phyloP scores from a whole-genome alignment of 2,888 invertebrate species.

The Drymonia ruficornis region DNA sequence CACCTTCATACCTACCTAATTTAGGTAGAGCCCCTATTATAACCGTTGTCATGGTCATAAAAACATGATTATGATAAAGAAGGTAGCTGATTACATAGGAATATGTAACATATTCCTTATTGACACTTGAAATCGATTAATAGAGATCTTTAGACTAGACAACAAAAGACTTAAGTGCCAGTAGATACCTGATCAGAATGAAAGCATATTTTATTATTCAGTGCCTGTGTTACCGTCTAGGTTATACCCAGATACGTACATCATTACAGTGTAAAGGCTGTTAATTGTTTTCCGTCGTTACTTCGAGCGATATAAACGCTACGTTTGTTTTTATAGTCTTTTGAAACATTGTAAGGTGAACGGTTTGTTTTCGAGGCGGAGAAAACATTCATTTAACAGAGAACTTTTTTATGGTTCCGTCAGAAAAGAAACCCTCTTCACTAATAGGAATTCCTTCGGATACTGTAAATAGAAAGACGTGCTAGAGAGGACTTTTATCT shows the following conservation, averaged over 20 bases:
- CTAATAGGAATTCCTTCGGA: constrained; percentile 79
- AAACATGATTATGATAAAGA: too few relatives aligned
- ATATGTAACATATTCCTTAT: too few relatives aligned
- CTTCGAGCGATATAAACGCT: constrained; percentile 60
- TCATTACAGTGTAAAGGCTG: constrained; percentile 45
- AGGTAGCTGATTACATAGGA: too few relatives aligned
- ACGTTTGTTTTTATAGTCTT: constrained; percentile 66
- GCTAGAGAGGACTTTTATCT: constrained; percentile 66
- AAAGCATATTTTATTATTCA: not conserved
- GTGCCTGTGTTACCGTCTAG: not conserved
- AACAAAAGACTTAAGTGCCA: too few relatives aligned
- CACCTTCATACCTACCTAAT: not conserved
- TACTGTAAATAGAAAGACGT: constrained; percentile 80
- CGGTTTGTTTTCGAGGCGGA: constrained; percentile 65
- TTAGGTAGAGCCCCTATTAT: too few relatives aligned
- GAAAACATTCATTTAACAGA: constrained; percentile 72
- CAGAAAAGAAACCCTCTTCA: constrained; percentile 67
- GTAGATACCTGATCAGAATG: too few relatives aligned
- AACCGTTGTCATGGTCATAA: too few relatives aligned
- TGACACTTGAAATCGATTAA: too few relatives aligned
- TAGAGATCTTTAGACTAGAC: too few relatives aligned
- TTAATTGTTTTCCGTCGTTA: constrained; percentile 59
- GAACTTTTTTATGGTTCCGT: constrained; percentile 74
- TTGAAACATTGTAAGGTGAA: constrained; percentile 64
- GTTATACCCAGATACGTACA: constrained; percentile 13